phyloP scores from a whole-genome alignment of 2,797 vertebrate genomes.

The Chromobotia macracanthus region DNA sequence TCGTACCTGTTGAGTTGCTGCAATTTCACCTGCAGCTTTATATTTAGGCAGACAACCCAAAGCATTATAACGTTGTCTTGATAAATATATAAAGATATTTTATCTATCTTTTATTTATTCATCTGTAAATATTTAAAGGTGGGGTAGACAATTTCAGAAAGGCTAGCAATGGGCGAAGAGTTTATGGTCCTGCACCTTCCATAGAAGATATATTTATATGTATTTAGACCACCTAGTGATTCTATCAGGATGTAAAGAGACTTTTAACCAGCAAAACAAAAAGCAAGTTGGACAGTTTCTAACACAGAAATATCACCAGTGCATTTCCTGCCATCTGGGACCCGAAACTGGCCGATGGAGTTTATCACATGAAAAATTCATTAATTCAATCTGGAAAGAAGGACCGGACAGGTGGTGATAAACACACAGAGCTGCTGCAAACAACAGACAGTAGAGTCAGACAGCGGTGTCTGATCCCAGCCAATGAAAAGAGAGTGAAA shows the following conservation, averaged over 20 bases:
- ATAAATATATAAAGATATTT: neutral
- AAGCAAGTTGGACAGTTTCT: conserved; percentile 45
- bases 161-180: no score
- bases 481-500: conserved; percentile 12
- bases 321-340: conserved; percentile 59
- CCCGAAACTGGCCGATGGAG: conserved; percentile 50
- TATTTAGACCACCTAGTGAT: no score
- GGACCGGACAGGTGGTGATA: conserved; percentile 66
- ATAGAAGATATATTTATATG: no score
- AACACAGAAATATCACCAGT: conserved; percentile 63
- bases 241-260: no score
- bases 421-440: conserved; percentile 56
- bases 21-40: conserved; percentile 32
- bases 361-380: conserved; percentile 61
- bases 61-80: neutral
- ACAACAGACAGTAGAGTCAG: conserved; percentile 56
- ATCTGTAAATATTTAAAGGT: neutral
- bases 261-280: no score
- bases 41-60: neutral
- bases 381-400: conserved; percentile 56
- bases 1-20: conserved; percentile 29
- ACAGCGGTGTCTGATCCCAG: conserved; percentile 40
- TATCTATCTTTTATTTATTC: no score
- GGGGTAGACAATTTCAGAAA: no score
- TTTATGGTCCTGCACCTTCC: no score